Percentiles rank a stretch among this genome's conserved stretches.
Evolutionary conservation across 2,797 vertebrate species (phyloP).

Genomic region (Betta splendens): DNA sequence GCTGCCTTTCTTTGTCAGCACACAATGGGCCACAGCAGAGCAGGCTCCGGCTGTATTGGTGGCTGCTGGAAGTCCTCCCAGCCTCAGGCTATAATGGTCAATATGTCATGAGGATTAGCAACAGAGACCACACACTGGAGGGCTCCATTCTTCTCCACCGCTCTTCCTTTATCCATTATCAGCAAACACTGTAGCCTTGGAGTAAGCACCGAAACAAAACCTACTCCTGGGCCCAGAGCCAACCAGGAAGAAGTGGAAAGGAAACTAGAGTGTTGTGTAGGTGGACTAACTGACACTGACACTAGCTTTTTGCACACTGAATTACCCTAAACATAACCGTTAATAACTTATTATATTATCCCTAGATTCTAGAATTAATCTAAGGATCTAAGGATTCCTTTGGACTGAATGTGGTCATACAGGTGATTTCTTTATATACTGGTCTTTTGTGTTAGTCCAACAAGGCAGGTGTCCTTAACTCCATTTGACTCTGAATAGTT

Average conservation of each 20-base stretch:
- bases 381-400: too few species aligned
- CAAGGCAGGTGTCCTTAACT: too few species aligned
- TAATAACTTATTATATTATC: too few species aligned
- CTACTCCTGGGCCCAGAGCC: conserved; percentile 30
- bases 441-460: too few species aligned
- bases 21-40: conserved; percentile 64
- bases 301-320: background rate
- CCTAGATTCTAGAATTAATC: too few species aligned
- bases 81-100: conserved; percentile 69
- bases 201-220: conserved; percentile 15
- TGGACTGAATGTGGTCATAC: too few species aligned
- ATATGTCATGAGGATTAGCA: conserved; percentile 71
- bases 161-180: conserved; percentile 53
- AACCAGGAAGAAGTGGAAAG: background rate
- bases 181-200: conserved; percentile 31
- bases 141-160: conserved; percentile 49
- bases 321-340: too few species aligned
- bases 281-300: background rate
- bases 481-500: too few species aligned
- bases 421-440: too few species aligned
- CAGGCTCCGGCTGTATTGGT: conserved; percentile 57
- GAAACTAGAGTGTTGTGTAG: conserved; percentile 1
- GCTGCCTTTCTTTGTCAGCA: conserved; percentile 72
- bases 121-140: conserved; percentile 73
- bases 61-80: conserved; percentile 51